phyloP scores from a whole-genome alignment of 23 tunicate species.

The Pegea sp. region DNA sequence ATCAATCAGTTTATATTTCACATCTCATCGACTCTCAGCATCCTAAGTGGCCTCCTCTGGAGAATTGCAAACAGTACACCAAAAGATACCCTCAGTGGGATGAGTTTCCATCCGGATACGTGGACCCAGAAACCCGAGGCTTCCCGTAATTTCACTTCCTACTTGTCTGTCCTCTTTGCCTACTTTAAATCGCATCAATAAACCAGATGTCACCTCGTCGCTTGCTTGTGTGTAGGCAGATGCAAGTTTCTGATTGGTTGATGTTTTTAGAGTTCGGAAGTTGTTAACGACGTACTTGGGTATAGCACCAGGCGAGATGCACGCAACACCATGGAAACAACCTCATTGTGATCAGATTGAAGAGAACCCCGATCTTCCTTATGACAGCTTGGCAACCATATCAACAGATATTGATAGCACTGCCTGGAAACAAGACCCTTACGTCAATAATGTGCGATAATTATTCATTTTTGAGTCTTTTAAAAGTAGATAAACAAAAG shows the following conservation, averaged over 20 bases:
- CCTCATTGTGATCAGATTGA: slow-evolving; percentile 58
- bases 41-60: slow-evolving; percentile 56
- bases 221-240: background rate
- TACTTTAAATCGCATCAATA: background rate
- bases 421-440: slow-evolving; percentile 34
- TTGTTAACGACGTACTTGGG: slow-evolving; percentile 58
- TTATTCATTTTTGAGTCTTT: too few species aligned
- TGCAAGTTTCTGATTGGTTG: background rate
- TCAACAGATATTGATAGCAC: slow-evolving; percentile 8
- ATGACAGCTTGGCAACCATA: slow-evolving; percentile 20
- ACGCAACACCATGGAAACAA: slow-evolving; percentile 48
- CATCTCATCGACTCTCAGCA: too few species aligned
- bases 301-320: slow-evolving; percentile 24
- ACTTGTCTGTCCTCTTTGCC: too few species aligned
- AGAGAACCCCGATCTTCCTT: slow-evolving; percentile 7
- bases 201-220: background rate
- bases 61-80: slow-evolving; percentile 39
- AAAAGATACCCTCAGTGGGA: slow-evolving; percentile 35
- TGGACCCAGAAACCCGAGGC: slow-evolving; percentile 76
- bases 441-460: slow-evolving; percentile 18
- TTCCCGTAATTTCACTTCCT: too few species aligned
- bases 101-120: slow-evolving; percentile 70
- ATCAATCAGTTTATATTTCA: too few species aligned
- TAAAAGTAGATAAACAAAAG: too few species aligned
- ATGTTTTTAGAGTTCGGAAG: slow-evolving; percentile 28